Percentiles rank a stretch among this genome's conserved stretches.
Conservation (phyloP, 1,140 invertebrate species). For the Caerostris extrusa region DNA sequence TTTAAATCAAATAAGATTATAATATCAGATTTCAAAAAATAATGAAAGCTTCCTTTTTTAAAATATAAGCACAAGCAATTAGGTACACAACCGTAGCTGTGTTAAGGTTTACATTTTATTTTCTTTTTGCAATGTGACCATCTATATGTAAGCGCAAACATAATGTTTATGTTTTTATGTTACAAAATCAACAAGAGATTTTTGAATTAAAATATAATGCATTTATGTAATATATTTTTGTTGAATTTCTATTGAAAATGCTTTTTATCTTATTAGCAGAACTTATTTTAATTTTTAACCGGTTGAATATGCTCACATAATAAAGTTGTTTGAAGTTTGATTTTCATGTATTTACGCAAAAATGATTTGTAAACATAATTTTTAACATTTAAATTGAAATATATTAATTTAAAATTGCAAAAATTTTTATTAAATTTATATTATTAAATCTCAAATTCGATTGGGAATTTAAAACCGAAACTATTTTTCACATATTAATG, state of each 20-base stretch:
- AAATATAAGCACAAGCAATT: background rate
- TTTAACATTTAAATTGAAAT: too few species aligned
- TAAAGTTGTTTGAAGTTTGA: too few species aligned
- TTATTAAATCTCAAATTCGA: too few species aligned
- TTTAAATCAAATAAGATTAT: background rate
- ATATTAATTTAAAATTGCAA: too few species aligned
- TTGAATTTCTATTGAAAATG: background rate
- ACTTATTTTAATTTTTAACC: too few species aligned
- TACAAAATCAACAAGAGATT: background rate
- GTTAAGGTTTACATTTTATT: background rate
- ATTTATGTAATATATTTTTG: too few species aligned
- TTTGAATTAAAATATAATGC: background rate
- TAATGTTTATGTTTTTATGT: background rate
- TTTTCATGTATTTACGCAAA: too few species aligned
- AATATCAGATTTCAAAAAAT: background rate
- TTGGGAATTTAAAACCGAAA: too few species aligned
- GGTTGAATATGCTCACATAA: too few species aligned
- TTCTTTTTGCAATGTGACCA: background rate
- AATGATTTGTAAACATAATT: too few species aligned
- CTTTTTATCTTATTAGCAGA: background rate
- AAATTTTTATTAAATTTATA: too few species aligned
- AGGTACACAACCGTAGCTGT: background rate
- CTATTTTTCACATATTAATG: too few species aligned
- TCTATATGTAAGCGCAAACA: background rate
- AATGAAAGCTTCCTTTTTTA: background rate